These are phyloP conservation scores for Lepus americanus DNA, from an alignment of 2,113 vertebrate genomes.

Conservation along the genomic window DNA sequence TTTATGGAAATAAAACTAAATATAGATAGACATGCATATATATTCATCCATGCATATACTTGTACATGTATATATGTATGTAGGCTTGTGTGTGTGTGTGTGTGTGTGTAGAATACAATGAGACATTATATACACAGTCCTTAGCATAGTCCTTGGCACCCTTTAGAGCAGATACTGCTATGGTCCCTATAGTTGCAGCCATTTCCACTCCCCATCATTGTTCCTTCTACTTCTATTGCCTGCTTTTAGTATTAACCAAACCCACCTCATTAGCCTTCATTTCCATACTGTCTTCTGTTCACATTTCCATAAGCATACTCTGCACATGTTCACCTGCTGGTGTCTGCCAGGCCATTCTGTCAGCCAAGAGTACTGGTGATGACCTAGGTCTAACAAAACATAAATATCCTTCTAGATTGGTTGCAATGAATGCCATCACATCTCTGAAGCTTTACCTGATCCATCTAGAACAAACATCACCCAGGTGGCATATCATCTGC, in stretches of 20 bases:
- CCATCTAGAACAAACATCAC: background rate
- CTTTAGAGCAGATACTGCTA: background rate
- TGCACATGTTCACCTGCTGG: rapidly evolving
- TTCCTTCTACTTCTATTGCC: rapidly evolving
- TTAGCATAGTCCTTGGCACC: background rate
- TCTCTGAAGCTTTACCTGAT: background rate
- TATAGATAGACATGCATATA: background rate
- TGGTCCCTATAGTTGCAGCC: background rate
- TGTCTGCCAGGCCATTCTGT: background rate
- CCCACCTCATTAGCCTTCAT: background rate
- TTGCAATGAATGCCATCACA: background rate
- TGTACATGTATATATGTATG: too few relatives aligned
- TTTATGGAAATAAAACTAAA: background rate
- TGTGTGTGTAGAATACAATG: background rate
- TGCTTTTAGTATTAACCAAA: background rate
- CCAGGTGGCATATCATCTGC: rapidly evolving
- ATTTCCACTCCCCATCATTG: too few relatives aligned
- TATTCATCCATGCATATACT: background rate
- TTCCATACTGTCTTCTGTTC: background rate
- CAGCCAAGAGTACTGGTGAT: background rate
- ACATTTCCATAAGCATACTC: background rate
- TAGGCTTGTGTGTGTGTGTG: too few relatives aligned
- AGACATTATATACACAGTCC: rapidly evolving
- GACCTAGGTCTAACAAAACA: background rate
- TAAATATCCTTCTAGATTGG: background rate